phyloP scores from a whole-genome alignment of 64 coral and sea anemone species.

The Anthopleura sola region DNA sequence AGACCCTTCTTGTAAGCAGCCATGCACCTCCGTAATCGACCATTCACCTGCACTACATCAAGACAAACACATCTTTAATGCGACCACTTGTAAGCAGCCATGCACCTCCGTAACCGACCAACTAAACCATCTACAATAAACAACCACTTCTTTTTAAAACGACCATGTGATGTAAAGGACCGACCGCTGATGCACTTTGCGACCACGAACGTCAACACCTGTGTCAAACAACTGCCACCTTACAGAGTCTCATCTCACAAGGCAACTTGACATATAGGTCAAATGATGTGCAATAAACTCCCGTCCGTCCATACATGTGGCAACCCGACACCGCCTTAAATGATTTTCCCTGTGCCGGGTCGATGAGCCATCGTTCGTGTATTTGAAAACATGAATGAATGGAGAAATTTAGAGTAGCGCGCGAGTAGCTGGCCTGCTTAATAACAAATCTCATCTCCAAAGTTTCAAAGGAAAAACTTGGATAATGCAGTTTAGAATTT shows the following conservation, averaged over 20 bases:
- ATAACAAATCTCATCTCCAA: too few relatives aligned
- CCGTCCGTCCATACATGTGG: not conserved
- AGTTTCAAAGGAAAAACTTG: too few relatives aligned
- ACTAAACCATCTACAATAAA: not conserved
- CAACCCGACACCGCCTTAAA: not conserved
- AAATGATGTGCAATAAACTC: not conserved
- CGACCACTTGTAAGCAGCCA: too few relatives aligned
- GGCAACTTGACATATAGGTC: not conserved
- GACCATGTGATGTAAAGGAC: not conserved
- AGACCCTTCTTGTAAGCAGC: too few relatives aligned
- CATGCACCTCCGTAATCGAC: not conserved
- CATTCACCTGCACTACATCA: too few relatives aligned
- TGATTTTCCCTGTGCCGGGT: not conserved
- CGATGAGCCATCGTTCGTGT: not conserved
- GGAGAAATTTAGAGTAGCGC: not conserved
- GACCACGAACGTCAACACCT: too few relatives aligned
- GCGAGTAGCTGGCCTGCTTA: too few relatives aligned
- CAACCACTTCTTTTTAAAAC: not conserved
- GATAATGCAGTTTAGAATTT: too few relatives aligned
- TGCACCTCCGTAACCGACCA: not conserved
- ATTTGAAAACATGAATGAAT: not conserved
- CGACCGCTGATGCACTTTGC: not conserved
- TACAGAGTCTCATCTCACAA: not conserved
- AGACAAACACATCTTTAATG: too few relatives aligned
- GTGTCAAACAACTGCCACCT: too few relatives aligned